Percentiles rank a stretch among this genome's conserved stretches.
Conservation (phyloP, 53 echinoderm and acorn worm genomes). For the Arbacia lixula region DNA sequence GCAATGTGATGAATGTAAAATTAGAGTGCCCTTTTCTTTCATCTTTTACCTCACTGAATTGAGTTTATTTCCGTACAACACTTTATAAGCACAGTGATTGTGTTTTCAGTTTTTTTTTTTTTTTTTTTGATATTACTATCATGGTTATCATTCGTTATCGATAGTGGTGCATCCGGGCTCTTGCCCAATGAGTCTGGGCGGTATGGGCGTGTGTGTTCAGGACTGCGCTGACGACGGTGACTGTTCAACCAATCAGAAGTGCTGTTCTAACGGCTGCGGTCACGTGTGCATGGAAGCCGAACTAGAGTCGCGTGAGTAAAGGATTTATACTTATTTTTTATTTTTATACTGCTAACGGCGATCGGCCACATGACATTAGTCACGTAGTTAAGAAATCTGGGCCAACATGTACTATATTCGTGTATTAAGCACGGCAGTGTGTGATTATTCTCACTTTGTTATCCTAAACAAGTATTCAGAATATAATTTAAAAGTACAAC, state of each 20-base stretch:
- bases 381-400: not conserved
- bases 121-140: too few species aligned
- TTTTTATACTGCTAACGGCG: not conserved
- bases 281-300: conserved; percentile 63
- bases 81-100: too few species aligned
- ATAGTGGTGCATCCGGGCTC: conserved; percentile 20
- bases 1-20: too few species aligned
- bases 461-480: too few species aligned
- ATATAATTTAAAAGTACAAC: too few species aligned
- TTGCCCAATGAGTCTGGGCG: conserved; percentile 6
- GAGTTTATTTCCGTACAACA: too few species aligned
- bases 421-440: too few species aligned
- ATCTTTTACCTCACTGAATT: too few species aligned
- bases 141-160: too few species aligned
- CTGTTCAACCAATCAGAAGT: conserved; percentile 64
- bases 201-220: conserved; percentile 65
- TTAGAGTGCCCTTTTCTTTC: too few species aligned
- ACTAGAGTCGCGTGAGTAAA: not conserved
- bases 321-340: not conserved
- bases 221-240: conserved; percentile 61
- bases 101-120: too few species aligned
- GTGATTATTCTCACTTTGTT: too few species aligned
- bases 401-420: not conserved
- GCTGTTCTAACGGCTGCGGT: conserved; percentile 79
- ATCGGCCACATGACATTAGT: not conserved